A percentile compares a stretch with the other conserved stretches of the same genome.
These are phyloP conservation scores for Cryptotis parvus DNA, from an alignment of 2,113 vertebrate species.

Conservation along the genomic window DNA sequence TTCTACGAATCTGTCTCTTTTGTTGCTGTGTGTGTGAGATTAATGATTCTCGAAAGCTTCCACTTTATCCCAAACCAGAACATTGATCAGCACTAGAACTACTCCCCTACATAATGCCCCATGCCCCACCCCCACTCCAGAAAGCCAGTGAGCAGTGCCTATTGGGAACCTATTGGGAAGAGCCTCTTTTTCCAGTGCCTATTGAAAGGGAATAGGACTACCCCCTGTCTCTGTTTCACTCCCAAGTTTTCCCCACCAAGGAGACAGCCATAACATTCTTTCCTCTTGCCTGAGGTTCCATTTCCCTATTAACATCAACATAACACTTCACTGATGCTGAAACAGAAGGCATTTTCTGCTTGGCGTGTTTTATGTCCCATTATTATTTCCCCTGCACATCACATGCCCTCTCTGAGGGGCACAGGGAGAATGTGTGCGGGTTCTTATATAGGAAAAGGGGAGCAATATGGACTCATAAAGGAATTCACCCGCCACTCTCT, in stretches of 20 bases:
- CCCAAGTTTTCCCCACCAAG: neutral
- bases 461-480: neutral
- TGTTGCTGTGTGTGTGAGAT: neutral
- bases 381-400: constrained; percentile 45
- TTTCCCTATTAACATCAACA: constrained; percentile 60
- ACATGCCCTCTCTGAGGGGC: constrained; percentile 38
- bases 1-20: neutral
- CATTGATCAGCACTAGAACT: neutral
- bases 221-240: neutral
- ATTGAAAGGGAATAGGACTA: neutral
- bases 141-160: neutral
- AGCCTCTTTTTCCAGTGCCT: neutral
- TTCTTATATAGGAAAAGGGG: neutral
- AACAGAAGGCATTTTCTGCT: constrained; percentile 74
- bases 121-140: neutral
- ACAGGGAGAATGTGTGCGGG: neutral
- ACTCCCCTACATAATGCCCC: neutral
- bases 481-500: neutral
- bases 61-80: neutral
- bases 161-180: too few species aligned
- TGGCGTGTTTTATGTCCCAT: constrained; percentile 70
- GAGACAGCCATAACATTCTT: neutral
- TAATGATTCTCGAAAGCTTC: constrained; percentile 27
- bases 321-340: constrained; percentile 43
- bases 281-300: constrained; percentile 54